Evolutionary conservation across 1,140 invertebrate species (phyloP), one percentile per base, ranked within the genome.

Genomic region (Spodoptera frugiperda): DNA sequence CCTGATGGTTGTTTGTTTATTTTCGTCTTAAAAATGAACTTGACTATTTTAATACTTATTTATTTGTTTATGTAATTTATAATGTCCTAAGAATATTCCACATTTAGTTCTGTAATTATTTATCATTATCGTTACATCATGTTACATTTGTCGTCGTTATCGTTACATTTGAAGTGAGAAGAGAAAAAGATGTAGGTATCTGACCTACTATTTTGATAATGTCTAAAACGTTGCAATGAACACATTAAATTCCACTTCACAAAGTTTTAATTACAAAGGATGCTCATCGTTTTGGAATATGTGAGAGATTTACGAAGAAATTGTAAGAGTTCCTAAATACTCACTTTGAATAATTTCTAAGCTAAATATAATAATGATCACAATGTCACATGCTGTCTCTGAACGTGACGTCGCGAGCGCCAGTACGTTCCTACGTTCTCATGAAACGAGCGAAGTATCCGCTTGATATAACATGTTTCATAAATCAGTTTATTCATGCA

Each of bases 1-100:
- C 68, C 51, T 46, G 30, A 39, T 57, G 2, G 33, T 21, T 19
- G 19, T 65, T 48, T 71, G 53, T 71, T 71, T 55, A n/a, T n/a
- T n/a, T n/a, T n/a, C n/a, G n/a, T n/a, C n/a, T n/a, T n/a, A n/a
- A n/a, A n/a, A n/a, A n/a, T n/a, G n/a, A n/a, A n/a, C n/a, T n/a
- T n/a, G n/a, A n/a, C n/a, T n/a, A n/a, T n/a, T n/a, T n/a, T n/a
- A n/a, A n/a, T n/a, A 57, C 19, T 15, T 55, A 30, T 51, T 54
- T 46, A 6, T 68, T 51, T 15, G n/a, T 68, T 51, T 49, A 30
- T 30, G 2, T 5, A 39, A 39, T 39, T 39, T 39, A 39, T 9
- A 39, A 39, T 39, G 33, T 39, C 33, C 33, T 39, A 39, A 39
- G 33, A 39, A 25, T 25, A 25, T 25, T 25, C 25, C 25, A 25